Base-by-base conservation (phyloP, 2,888 invertebrate genomes). In the Odontocerum albicorne region DNA sequence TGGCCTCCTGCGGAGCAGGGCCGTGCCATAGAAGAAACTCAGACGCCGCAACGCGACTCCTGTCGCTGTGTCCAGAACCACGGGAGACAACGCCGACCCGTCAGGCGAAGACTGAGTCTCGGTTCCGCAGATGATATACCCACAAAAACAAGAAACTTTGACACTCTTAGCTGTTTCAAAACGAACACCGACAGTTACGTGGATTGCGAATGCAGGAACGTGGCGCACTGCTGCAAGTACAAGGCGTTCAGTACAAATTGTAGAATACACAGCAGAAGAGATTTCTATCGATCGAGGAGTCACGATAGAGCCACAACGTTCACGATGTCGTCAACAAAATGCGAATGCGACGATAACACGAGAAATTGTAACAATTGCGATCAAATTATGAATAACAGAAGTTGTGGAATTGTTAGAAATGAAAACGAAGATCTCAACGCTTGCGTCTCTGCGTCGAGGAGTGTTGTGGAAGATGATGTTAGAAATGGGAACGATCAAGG, bases 401-500 rank as follows among this genome's bases (percentile, higher is more conserved):
- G n/a, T 15, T 43, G 43, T 27, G 12, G 10, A 15, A 43, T 22
- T 13, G 16, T 27, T 43, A 43, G 43, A 43, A 43, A 43, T 27
- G 16, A 22, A 22, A 43, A 27, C 27, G 35, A 31, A n/a, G n/a
- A n/a, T n/a, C n/a, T n/a, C 20, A 43, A 49, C 17, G 49, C 55
- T 4, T 45, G 39, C 7, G 16, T 46, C n/a, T 45, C 53, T 8
- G 39, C 21, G 17, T 38, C 27, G 39, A 12, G 22, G 31, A 42
- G 33, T 16, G 32, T 21, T 7, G 12, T 35, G 3, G 40, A 39
- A 20, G 49, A 55, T 8, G 39, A 45, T 10, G 21, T 20, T 3
- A 36, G 45, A 17, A 55, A 55, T 19, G 55, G 55, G 10, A 55
- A 55, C 6, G 31, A 19, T 27, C 13, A n/a, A 22, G 46, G 39